Conservation (phyloP, 2,888 invertebrate species). For the Philopedon plagiatum region DNA sequence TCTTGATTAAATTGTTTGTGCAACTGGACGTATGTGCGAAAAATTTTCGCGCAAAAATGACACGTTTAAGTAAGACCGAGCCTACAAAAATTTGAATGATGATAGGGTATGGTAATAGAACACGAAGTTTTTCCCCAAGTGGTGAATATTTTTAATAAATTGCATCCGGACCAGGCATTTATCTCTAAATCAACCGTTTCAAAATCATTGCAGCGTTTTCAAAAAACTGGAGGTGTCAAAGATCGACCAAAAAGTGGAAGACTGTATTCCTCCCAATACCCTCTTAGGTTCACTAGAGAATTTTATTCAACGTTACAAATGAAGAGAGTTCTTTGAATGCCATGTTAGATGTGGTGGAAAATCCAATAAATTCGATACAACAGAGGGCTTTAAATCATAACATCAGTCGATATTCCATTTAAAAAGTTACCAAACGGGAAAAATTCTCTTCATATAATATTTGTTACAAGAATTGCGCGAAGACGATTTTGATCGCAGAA, state of each 20-base stretch:
- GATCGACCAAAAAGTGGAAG: conserved; percentile 9
- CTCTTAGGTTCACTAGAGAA: too few species aligned
- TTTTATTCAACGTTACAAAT: conserved; percentile 2
- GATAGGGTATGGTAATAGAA: too few species aligned
- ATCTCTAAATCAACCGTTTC: conserved; percentile 3
- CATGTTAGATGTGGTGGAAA: conserved; percentile 12
- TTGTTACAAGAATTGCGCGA: conserved; percentile 11
- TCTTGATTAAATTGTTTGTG: too few species aligned
- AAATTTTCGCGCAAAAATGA: too few species aligned
- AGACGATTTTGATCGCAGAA: conserved; percentile 6
- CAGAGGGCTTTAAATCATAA: conserved; percentile 4
- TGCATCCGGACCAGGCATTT: conserved; percentile 4
- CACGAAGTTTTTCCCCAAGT: too few species aligned
- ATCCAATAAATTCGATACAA: conserved; percentile 10
- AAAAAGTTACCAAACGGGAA: neutral
- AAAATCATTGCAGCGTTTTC: conserved; percentile 5
- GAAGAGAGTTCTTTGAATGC: neutral
- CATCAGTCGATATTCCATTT: conserved; percentile 1
- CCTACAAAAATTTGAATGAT: too few species aligned
- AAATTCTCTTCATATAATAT: neutral
- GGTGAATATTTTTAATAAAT: conserved; percentile 13
- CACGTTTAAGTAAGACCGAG: too few species aligned
- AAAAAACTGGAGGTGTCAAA: conserved; percentile 10
- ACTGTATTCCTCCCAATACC: too few species aligned
- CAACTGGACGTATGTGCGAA: too few species aligned